These are phyloP conservation scores for Apodemia hepburni DNA, from an alignment of 2,888 invertebrate species.

Conservation along the genomic window DNA sequence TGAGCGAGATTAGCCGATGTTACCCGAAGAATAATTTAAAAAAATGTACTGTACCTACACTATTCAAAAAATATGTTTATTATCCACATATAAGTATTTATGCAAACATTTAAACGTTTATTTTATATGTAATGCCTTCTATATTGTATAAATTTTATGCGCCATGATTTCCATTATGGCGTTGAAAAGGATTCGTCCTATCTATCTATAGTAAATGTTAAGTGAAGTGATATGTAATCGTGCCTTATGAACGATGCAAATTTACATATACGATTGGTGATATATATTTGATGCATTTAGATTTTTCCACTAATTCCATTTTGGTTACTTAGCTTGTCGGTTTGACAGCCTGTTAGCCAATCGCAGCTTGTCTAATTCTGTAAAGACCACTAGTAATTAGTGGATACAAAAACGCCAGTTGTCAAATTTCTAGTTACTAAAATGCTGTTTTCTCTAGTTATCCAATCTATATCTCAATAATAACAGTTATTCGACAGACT, in stretches of 20 bases:
- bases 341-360: not conserved
- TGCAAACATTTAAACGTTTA: not conserved
- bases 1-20: not conserved
- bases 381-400: not conserved
- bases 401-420: not conserved
- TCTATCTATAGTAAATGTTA: constrained; percentile 26
- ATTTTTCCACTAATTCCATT: not conserved
- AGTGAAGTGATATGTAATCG: constrained; percentile 26
- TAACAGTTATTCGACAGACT: not conserved
- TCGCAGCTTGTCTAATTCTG: not conserved
- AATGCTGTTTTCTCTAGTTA: too few relatives aligned
- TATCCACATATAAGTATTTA: not conserved
- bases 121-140: not conserved
- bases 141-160: not conserved
- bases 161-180: not conserved
- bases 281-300: constrained; percentile 28
- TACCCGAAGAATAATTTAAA: not conserved
- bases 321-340: not conserved
- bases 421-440: not conserved
- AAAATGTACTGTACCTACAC: not conserved
- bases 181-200: not conserved
- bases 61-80: not conserved
- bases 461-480: not conserved
- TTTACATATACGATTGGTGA: constrained; percentile 25
- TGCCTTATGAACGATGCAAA: constrained; percentile 22